phyloP scores from a whole-genome alignment of 2,888 invertebrate species.

The Drosophila paranaensis region DNA sequence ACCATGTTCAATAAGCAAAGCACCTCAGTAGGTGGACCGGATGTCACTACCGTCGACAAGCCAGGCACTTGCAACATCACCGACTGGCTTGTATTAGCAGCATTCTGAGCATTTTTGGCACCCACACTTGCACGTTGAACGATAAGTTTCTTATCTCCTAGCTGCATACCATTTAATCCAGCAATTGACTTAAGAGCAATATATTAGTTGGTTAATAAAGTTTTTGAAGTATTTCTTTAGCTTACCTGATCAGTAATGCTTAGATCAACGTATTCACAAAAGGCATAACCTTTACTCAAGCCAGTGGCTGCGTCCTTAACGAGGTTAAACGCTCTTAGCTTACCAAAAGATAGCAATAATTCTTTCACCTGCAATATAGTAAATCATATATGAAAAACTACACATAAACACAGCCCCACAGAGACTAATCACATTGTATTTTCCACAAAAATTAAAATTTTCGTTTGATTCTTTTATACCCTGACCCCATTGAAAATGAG shows the following conservation, averaged over 20 bases:
- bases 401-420: too few species aligned
- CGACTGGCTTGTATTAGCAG: slow-evolving; percentile 85
- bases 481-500: too few species aligned
- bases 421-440: too few species aligned
- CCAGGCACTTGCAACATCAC: slow-evolving; percentile 88
- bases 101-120: slow-evolving; percentile 95
- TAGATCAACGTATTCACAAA: slow-evolving; percentile 99
- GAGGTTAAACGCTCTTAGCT: slow-evolving; percentile 98
- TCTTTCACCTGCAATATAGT: slow-evolving; percentile 94
- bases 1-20: slow-evolving; percentile 99
- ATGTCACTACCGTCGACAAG: slow-evolving; percentile 93
- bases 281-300: slow-evolving; percentile 99
- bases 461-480: too few species aligned
- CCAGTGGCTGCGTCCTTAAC: slow-evolving; percentile 99
- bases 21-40: slow-evolving; percentile 97
- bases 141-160: slow-evolving; percentile 99
- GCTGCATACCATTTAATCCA: slow-evolving; percentile 99
- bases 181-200: slow-evolving; percentile 92
- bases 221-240: not conserved
- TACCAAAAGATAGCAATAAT: slow-evolving; percentile 98
- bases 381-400: not conserved
- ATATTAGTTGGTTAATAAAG: not conserved
- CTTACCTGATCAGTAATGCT: slow-evolving; percentile 97
- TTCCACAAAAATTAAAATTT: too few species aligned
- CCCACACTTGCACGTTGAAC: slow-evolving; percentile 99